phyloP scores from a whole-genome alignment of 1,140 invertebrate species.

The Orchestia grillus region DNA sequence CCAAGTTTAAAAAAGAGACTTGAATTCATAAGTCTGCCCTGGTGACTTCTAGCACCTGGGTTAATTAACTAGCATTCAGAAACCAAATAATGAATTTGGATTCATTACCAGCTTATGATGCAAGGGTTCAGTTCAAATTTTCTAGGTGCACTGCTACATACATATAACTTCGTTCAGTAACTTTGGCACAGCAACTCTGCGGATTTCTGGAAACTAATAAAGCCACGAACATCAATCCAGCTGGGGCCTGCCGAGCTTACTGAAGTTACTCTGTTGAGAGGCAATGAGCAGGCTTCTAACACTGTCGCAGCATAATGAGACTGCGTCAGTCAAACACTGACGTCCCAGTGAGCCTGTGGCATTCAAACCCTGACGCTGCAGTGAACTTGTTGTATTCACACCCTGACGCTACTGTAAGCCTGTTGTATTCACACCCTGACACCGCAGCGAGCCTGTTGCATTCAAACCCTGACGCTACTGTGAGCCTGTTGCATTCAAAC shows the following conservation, averaged over 20 bases:
- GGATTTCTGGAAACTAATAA: not conserved
- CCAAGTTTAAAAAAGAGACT: not conserved
- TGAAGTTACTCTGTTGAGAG: not conserved
- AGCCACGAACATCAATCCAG: not conserved
- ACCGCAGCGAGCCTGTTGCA: not conserved
- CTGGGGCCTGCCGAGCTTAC: not conserved
- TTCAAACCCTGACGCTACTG: not conserved
- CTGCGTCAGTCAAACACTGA: not conserved
- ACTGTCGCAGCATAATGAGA: not conserved
- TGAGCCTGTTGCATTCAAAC: not conserved
- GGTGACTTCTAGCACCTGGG: not conserved
- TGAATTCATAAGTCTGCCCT: not conserved
- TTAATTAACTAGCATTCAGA: not conserved
- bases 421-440: not conserved
- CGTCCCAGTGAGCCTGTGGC: not conserved
- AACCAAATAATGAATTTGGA: not conserved
- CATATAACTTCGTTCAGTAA: not conserved
- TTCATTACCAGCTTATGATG: not conserved
- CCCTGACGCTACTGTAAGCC: not conserved
- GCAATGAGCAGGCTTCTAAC: not conserved
- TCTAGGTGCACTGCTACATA: not conserved
- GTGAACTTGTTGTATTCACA: not conserved
- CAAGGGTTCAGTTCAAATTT: not conserved
- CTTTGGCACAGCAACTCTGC: not conserved
- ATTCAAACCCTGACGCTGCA: not conserved